A percentile compares a stretch with the other conserved stretches of the same genome.
Evolutionary conservation across 1,140 invertebrate genomes (phyloP).

Genomic region (Zaprionus gabonicus): DNA sequence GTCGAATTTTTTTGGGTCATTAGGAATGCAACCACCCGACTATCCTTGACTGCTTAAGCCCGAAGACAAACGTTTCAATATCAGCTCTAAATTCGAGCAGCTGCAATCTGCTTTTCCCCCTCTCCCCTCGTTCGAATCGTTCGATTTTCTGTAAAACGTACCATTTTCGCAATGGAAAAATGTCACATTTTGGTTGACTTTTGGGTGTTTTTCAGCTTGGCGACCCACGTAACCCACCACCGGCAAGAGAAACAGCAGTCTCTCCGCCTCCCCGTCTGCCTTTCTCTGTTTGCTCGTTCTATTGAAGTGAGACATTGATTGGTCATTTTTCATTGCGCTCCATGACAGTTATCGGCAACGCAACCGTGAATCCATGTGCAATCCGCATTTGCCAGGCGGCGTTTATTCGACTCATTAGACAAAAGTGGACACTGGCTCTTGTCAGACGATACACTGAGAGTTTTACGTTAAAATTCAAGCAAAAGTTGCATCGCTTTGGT

Average conservation of each 20-base stretch:
- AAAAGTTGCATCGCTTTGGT: no score
- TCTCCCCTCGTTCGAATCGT: neutral
- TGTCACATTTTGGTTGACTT: conserved; percentile 70
- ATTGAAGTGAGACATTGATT: conserved; percentile 80
- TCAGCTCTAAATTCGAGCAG: conserved; percentile 67
- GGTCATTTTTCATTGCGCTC: conserved; percentile 77
- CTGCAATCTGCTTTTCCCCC: conserved; percentile 58
- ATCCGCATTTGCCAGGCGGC: conserved; percentile 25
- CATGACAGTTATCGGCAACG: conserved; percentile 73
- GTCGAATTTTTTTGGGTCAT: conserved; percentile 27
- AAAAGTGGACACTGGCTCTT: conserved; percentile 54
- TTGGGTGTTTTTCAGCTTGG: conserved; percentile 28
- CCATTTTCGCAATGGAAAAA: conserved; percentile 71
- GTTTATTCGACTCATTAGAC: conserved; percentile 74
- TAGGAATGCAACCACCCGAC: conserved; percentile 41
- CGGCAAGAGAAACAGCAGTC: conserved; percentile 24
- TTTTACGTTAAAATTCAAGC: neutral
- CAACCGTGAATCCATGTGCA: conserved; percentile 46
- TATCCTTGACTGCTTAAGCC: conserved; percentile 20
- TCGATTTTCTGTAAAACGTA: conserved; percentile 66
- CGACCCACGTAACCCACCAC: conserved; percentile 51
- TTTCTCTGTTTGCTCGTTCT: conserved; percentile 54
- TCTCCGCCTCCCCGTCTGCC: conserved; percentile 38
- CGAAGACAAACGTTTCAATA: conserved; percentile 37
- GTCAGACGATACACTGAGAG: neutral